Conservation (phyloP, 23 tunicate species). For the Styela plicata region DNA sequence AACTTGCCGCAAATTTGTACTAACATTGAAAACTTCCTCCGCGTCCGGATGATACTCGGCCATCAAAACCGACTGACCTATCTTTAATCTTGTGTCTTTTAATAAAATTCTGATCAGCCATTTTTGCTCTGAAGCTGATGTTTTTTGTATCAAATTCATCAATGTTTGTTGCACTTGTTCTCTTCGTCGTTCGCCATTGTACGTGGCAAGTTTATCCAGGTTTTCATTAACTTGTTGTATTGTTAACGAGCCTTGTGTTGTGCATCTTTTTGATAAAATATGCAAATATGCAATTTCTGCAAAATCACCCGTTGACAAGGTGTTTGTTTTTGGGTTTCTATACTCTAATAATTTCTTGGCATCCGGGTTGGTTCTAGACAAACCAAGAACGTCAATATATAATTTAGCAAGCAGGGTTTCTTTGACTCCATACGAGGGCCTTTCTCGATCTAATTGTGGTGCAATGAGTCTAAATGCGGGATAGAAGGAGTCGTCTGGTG, state of each 20-base stretch:
- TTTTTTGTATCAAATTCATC: conserved; percentile 46
- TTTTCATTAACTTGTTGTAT: conserved; percentile 49
- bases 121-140: conserved; percentile 80
- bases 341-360: conserved; percentile 67
- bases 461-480: conserved; percentile 68
- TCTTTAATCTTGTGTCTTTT: conserved; percentile 66
- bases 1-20: conserved; percentile 65
- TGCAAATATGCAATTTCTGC: conserved; percentile 75
- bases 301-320: conserved; percentile 64
- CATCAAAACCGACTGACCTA: conserved; percentile 56
- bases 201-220: conserved; percentile 54
- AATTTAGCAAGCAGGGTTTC: conserved; percentile 76
- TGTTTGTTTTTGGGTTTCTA: conserved; percentile 59
- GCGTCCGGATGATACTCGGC: conserved; percentile 73
- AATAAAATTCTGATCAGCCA: conserved; percentile 84
- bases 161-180: conserved; percentile 70
- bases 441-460: conserved; percentile 68
- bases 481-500: conserved; percentile 39
- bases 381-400: conserved; percentile 54
- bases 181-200: conserved; percentile 48
- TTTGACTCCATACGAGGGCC: conserved; percentile 86
- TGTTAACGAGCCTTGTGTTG: conserved; percentile 41
- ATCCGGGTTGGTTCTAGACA: conserved; percentile 61
- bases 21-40: conserved; percentile 67
- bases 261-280: conserved; percentile 79